A percentile compares a stretch with the other conserved stretches of the same genome.
Evolutionary conservation across 2,888 invertebrate genomes (phyloP).

Genomic region (Drosophila kanekoi): DNA sequence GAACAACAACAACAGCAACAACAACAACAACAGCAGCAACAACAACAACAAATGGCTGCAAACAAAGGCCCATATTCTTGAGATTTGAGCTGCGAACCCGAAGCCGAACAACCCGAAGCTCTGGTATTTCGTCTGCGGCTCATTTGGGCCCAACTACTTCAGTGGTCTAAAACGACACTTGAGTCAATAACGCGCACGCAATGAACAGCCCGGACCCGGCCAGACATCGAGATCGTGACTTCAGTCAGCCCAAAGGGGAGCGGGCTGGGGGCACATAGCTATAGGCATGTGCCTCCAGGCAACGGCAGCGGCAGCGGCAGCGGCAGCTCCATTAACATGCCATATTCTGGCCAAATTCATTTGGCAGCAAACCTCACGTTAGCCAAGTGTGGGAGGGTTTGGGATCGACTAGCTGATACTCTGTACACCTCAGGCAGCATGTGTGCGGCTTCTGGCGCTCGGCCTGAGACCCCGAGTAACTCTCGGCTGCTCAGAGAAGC

Average conservation of each 20-base stretch:
- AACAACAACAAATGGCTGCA: constrained; percentile 4
- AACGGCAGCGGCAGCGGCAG: constrained; percentile 15
- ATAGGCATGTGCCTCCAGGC: constrained; percentile 25
- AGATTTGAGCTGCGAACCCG: constrained; percentile 21
- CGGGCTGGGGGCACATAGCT: neutral
- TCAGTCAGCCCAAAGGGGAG: neutral
- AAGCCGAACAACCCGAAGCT: constrained; percentile 23
- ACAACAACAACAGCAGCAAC: constrained; percentile 11
- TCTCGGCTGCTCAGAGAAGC: no score
- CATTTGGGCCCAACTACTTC: constrained; percentile 71
- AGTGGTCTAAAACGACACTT: constrained; percentile 81
- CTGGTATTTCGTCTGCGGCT: constrained; percentile 20
- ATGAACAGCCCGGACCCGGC: constrained; percentile 27
- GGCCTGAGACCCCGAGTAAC: no score
- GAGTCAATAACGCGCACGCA: constrained; percentile 62
- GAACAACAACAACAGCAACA: neutral
- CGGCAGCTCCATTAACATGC: constrained; percentile 46
- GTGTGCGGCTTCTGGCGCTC: no score
- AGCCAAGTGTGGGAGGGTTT: no score
- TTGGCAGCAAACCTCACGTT: constrained; percentile 14
- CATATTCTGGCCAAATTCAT: constrained; percentile 41
- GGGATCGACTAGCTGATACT: no score
- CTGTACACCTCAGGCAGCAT: no score
- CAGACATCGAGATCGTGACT: constrained; percentile 30
- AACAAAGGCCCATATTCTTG: constrained; percentile 57